Evolutionary conservation across 2,888 invertebrate genomes (phyloP), one percentile per base, ranked within the genome.

Genomic region (Busseola fusca): DNA sequence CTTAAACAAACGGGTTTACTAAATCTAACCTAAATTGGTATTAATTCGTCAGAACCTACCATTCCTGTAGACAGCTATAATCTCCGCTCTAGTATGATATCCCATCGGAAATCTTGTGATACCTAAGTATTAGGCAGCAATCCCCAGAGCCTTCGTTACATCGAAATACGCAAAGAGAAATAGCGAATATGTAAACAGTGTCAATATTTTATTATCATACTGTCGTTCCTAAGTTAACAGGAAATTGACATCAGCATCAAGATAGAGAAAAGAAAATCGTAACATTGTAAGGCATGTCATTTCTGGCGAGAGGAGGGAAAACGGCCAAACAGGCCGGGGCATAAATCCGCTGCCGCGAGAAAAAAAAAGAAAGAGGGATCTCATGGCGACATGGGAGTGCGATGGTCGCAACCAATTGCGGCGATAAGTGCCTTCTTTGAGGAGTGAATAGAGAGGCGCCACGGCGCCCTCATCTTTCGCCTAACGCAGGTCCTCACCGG

Each of bases 91-190:
- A 78, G 59, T 57, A 80, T 80, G 72, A 76, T 82, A 87, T 87
- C 87, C 86, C 85, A 83, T 82, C 78, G 87, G 87, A 87, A 85
- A 89, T 87, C 86, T 87, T 87, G 89, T 88, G 82, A 87, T 86
- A 84, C 82, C 85, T 87, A 75, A 82, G 84, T 80, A 84, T 84
- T 85, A 83, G 74, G 75, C 72, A 72, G 68, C 85, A 87, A 86
- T 86, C 89, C 88, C 88, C 64, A 64, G 84, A 80, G 88, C 80
- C 83, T 84, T 86, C 72, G 87, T 87, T 89, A 87, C 84, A 77
- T 74, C 75, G 69, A 79, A 82, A 86, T 75, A 80, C 67, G 69
- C 68, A 80, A 78, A 76, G 64, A 64, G 81, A 74, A 78, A 73
- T 64, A 80, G 74, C 60, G 64, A 67, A 69, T 76, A 82, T 48